Evolutionary conservation across 2,888 invertebrate genomes (phyloP).

Genomic region (Lasioglossum leucozonium): DNA sequence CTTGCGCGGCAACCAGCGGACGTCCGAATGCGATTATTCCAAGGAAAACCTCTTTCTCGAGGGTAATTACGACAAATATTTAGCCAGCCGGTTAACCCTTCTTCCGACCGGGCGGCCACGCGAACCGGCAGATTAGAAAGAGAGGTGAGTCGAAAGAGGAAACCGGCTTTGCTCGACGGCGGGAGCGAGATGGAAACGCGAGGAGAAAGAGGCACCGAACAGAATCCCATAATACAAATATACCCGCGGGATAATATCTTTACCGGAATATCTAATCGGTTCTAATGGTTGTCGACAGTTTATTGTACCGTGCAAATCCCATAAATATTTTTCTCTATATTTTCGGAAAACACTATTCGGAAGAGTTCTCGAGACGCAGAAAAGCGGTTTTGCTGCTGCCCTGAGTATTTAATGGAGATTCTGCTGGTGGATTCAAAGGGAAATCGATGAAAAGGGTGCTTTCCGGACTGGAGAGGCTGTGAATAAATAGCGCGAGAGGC

Average conservation of each 20-base stretch:
- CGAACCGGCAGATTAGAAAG: slow-evolving; percentile 75
- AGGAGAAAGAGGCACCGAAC: slow-evolving; percentile 29
- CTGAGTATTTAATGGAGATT: slow-evolving; percentile 21
- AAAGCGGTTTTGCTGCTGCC: not conserved
- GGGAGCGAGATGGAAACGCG: not conserved
- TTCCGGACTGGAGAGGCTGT: not conserved
- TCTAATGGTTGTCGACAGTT: slow-evolving; percentile 69
- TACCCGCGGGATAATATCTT: slow-evolving; percentile 58
- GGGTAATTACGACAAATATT: slow-evolving; percentile 84
- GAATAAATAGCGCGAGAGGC: not conserved
- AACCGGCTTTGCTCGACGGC: not conserved
- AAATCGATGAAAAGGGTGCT: not conserved
- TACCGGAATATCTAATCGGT: slow-evolving; percentile 72
- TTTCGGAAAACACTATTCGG: slow-evolving; percentile 76
- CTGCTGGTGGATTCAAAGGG: slow-evolving; percentile 20
- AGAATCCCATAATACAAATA: slow-evolving; percentile 74
- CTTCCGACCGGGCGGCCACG: slow-evolving; percentile 77
- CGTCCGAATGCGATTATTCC: slow-evolving; percentile 58
- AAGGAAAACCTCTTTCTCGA: slow-evolving; percentile 59
- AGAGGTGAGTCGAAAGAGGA: slow-evolving; percentile 9
- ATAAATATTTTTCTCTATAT: slow-evolving; percentile 83
- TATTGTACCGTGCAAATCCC: slow-evolving; percentile 74
- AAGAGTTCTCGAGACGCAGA: slow-evolving; percentile 13
- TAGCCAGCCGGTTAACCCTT: slow-evolving; percentile 84
- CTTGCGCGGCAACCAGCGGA: slow-evolving; percentile 50